Base-by-base conservation (phyloP, 1,140 invertebrate genomes). In the Kradibia gibbosae region DNA sequence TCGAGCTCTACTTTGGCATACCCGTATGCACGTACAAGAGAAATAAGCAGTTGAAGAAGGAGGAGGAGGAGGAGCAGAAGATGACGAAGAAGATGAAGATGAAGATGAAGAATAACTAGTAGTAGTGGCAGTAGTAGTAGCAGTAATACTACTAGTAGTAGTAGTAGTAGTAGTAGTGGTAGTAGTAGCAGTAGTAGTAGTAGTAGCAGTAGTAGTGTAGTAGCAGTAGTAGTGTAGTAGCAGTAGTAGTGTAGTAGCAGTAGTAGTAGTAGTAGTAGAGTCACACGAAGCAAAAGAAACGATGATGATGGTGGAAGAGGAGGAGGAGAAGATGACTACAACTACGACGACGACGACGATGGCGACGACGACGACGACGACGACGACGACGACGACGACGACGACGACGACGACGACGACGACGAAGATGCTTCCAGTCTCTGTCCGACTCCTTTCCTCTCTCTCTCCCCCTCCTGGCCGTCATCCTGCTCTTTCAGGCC, bases 1-100 rank as follows among this genome's bases (percentile, higher is more conserved):
- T 84, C 75, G 85, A 84, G 85, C 86, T 71, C 53, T 78, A 85
- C 86, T 86, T 85, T 80, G 83, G 67, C 62, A 10, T 67, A 67
- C 62, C 31, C 62, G 5, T 67, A 39, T 67, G 62, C 62, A 67
- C 62, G 31, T 67, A 67, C 57, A 8, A 31, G 78, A 82, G 70
- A 50, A 78, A 45, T 17, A 45, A 71, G 39, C 11, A 45, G n/a
- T 25, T 25, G 22, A 71, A 75, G 79, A 78, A 70, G 57, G 55
- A 74, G 71, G 78, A 76, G 78, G 84, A 72, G 80, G 57, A 39
- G 28, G 74, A 82, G 74, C 10, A 75, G 83, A 78, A 67, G 78
- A 53, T 72, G 60, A 53, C 50, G 55, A 82, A 25, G 62, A 82
- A 48, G 78, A 67, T 72, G 48, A 75, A 67, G 72, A 62, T 39